Conservation (phyloP, 2,113 vertebrate genomes). For the Bubalus kerabau region DNA sequence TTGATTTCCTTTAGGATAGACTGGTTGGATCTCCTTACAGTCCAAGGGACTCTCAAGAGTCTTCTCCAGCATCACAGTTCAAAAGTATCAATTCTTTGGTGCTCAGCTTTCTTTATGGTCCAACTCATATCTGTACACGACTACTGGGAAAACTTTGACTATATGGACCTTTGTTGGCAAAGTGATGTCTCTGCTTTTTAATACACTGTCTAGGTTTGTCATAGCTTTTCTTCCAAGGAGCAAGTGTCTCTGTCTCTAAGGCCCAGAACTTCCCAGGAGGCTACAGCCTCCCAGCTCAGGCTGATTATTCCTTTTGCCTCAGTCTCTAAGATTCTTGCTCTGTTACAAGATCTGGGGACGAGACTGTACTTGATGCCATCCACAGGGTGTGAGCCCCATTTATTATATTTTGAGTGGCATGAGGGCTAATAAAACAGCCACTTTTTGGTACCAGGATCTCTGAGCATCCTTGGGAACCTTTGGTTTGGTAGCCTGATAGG, state of each 20-base stretch:
- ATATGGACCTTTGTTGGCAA: neutral
- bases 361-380: neutral
- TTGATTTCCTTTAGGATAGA: neutral
- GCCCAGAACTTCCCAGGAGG: neutral
- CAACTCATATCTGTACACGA: neutral
- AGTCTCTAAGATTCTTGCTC: neutral
- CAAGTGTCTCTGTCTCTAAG: neutral
- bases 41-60: neutral
- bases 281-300: neutral
- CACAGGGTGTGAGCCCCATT: neutral
- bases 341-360: neutral
- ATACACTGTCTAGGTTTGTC: neutral
- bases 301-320: neutral
- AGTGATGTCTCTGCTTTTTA: neutral
- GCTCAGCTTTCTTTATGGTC: neutral
- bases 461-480: neutral
- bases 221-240: neutral
- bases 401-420: neutral
- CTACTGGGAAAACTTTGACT: neutral
- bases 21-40: neutral
- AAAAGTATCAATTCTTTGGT: neutral
- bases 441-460: neutral
- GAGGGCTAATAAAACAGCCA: neutral
- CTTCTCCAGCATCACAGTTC: neutral
- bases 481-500: neutral